These are phyloP conservation scores for Clarias pachynema DNA, from an alignment of 2,797 vertebrate species.

Conservation along the genomic window DNA sequence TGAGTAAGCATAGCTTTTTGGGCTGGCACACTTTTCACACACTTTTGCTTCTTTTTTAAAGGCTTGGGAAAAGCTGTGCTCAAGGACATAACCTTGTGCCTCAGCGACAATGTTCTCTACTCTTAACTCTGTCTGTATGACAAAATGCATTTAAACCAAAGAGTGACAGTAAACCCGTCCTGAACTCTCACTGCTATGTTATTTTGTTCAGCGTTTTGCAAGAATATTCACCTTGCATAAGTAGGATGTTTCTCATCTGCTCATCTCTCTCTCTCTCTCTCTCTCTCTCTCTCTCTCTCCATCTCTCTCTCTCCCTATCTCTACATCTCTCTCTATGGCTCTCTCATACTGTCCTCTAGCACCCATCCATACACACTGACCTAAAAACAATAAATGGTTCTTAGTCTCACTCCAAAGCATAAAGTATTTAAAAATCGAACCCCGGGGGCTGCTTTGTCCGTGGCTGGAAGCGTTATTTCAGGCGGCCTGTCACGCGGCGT, in stretches of 20 bases:
- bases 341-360: constrained; percentile 39
- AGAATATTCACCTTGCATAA: constrained; percentile 47
- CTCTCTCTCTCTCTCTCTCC: not conserved
- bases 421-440: constrained; percentile 86
- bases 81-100: constrained; percentile 71
- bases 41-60: constrained; percentile 66
- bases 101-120: constrained; percentile 64
- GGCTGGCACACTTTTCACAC: constrained; percentile 73
- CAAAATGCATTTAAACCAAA: constrained; percentile 42
- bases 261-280: not conserved
- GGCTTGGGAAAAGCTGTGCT: constrained; percentile 56
- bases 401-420: constrained; percentile 76
- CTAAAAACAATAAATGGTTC: constrained; percentile 74
- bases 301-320: not conserved
- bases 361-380: constrained; percentile 60
- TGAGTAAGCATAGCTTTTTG: constrained; percentile 67
- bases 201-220: constrained; percentile 47
- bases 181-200: constrained; percentile 19
- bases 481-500: constrained; percentile 79
- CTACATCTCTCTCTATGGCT: constrained; percentile 6
- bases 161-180: constrained; percentile 38
- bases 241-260: constrained; percentile 45
- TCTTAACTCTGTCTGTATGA: constrained; percentile 17
- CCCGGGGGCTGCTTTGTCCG: constrained; percentile 82
- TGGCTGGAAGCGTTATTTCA: constrained; percentile 83